phyloP scores from a whole-genome alignment of 1,140 invertebrate genomes.

The Pentalonia nigronervosa region DNA sequence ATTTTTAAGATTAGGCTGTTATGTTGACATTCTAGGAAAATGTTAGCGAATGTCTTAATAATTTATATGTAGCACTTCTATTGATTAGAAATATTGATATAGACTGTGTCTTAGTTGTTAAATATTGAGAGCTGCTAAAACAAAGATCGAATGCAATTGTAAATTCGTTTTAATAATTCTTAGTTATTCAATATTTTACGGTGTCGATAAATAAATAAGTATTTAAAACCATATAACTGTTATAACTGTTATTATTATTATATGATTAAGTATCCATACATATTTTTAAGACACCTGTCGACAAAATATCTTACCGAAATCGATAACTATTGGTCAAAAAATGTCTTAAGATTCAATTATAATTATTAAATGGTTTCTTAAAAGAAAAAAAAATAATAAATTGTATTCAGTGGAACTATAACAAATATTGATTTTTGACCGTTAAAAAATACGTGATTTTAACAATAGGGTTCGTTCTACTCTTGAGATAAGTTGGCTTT shows the following conservation, averaged over 20 bases:
- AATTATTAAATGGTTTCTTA: neutral
- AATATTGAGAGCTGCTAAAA: neutral
- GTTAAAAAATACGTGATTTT: slow-evolving; percentile 44
- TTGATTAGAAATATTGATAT: neutral
- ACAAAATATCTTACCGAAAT: neutral
- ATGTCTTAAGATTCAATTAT: neutral
- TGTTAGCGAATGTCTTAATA: no score
- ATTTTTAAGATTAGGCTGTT: no score
- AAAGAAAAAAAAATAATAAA: slow-evolving; percentile 37
- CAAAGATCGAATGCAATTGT: neutral
- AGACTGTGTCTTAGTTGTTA: neutral
- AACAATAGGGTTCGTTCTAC: slow-evolving; percentile 45
- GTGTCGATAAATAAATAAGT: neutral
- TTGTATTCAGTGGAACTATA: neutral
- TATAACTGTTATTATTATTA: no score
- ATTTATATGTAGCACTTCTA: no score
- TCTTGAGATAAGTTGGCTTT: slow-evolving; percentile 44
- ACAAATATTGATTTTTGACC: slow-evolving; percentile 50
- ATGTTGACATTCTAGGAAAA: no score
- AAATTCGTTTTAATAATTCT: neutral
- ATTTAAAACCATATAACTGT: neutral
- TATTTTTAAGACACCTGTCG: neutral
- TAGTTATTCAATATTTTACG: no score
- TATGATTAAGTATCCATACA: neutral
- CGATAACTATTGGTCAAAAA: neutral